Conservation (phyloP, 2,797 vertebrate species). For the Argyrosomus regius region DNA sequence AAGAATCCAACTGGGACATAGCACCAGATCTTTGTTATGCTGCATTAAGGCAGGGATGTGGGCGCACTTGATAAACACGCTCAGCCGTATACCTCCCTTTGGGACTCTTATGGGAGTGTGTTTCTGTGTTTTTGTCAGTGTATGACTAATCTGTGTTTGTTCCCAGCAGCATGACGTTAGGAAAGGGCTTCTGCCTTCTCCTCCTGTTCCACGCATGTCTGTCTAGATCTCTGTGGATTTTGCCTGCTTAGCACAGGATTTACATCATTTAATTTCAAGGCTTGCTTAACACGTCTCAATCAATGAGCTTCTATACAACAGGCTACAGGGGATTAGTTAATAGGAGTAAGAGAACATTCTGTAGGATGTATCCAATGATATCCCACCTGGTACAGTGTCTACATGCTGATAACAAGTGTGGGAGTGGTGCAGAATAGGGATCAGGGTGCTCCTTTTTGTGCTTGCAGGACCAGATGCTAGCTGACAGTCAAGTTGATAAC, state of each 20-base stretch:
- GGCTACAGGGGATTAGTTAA: conserved; percentile 63
- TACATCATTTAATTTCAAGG: conserved; percentile 76
- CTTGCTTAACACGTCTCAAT: conserved; percentile 73
- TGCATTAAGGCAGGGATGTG: conserved; percentile 24
- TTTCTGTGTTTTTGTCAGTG: conserved; percentile 56
- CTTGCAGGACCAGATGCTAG: conserved; percentile 7
- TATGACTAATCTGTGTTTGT: conserved; percentile 62
- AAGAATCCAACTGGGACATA: conserved; percentile 37
- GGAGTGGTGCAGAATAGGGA: conserved; percentile 39
- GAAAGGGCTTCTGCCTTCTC: conserved; percentile 46
- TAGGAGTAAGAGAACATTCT: conserved; percentile 57
- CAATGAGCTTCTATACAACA: conserved; percentile 52
- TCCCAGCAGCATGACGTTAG: conserved; percentile 56
- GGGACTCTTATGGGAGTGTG: conserved; percentile 57
- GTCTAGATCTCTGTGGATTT: conserved; percentile 60
- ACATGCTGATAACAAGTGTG: conserved; percentile 54
- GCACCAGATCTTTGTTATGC: conserved; percentile 35
- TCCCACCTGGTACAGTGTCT: conserved; percentile 44
- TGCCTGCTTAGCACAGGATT: conserved; percentile 63
- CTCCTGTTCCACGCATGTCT: conserved; percentile 54
- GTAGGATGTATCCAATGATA: conserved; percentile 57
- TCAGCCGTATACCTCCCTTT: conserved; percentile 56
- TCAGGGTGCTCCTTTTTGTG: conserved; percentile 14
- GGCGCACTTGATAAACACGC: conserved; percentile 44
- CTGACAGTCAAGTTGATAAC: conserved; percentile 18